These are phyloP conservation scores for Volucella inflata DNA, from an alignment of 2,888 invertebrate species.

Conservation along the genomic window DNA sequence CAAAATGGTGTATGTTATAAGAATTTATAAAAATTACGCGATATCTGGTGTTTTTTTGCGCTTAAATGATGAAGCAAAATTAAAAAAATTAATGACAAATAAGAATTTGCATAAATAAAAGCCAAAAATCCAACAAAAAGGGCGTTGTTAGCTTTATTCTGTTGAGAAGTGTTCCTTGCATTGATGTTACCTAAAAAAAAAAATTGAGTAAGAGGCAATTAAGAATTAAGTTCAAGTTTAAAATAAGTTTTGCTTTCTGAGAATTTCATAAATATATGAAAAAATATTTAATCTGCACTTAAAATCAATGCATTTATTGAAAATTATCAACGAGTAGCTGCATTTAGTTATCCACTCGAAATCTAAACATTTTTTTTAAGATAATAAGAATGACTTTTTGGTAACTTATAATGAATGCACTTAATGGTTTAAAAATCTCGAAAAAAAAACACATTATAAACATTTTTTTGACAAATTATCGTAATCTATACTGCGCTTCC, in stretches of 20 bases:
- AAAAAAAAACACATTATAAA: background rate
- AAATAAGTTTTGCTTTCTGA: background rate
- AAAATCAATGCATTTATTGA: background rate
- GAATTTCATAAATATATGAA: background rate
- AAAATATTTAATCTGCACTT: too few relatives aligned
- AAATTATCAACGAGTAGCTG: too few relatives aligned
- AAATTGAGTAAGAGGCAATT: background rate
- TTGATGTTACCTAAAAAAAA: conserved; percentile 63
- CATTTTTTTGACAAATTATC: background rate
- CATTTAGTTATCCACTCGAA: background rate
- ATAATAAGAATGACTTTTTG: background rate
- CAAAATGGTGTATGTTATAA: too few relatives aligned
- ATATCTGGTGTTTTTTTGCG: background rate
- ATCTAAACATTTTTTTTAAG: background rate
- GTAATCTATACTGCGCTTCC: background rate
- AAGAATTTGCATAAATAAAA: conserved; percentile 40
- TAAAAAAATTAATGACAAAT: conserved; percentile 13
- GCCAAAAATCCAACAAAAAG: conserved; percentile 57
- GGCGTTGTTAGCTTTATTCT: conserved; percentile 42
- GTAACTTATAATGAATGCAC: too few relatives aligned
- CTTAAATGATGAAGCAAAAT: background rate
- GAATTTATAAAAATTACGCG: background rate
- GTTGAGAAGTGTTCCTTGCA: conserved; percentile 64
- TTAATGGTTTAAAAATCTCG: too few relatives aligned
- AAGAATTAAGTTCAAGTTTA: background rate